Conservation (phyloP, 2,797 vertebrate species). For the Steatocranus sp. region DNA sequence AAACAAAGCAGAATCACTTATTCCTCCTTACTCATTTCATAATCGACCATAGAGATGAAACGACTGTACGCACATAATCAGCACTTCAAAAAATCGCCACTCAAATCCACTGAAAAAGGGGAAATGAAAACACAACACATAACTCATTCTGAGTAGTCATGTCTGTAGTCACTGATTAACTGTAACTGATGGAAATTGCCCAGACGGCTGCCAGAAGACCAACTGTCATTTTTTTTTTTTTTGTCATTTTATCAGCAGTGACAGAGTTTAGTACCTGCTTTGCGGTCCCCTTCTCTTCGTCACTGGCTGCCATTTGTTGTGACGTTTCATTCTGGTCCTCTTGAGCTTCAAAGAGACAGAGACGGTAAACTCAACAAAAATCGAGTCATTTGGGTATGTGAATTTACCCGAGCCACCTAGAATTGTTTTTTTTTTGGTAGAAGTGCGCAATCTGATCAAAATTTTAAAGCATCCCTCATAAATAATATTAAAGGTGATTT, state of each 20-base stretch:
- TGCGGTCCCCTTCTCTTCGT: slow-evolving; percentile 35
- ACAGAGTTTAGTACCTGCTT: slow-evolving; percentile 58
- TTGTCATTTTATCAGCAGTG: neutral
- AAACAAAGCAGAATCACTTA: slow-evolving; percentile 13
- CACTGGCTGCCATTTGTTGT: slow-evolving; percentile 31
- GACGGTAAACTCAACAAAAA: neutral
- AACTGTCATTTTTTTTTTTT: slow-evolving; percentile 11
- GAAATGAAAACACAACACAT: slow-evolving; percentile 55
- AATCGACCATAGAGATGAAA: slow-evolving; percentile 22
- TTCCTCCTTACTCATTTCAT: slow-evolving; percentile 50
- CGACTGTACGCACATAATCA: slow-evolving; percentile 12
- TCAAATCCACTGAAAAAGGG: slow-evolving; percentile 56
- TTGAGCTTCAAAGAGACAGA: slow-evolving; percentile 47
- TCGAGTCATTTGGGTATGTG: neutral
- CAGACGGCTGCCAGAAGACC: neutral
- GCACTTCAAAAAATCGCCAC: neutral
- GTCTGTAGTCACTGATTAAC: slow-evolving; percentile 52
- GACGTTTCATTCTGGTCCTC: slow-evolving; percentile 57
- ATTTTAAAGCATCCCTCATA: neutral
- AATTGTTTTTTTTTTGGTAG: neutral
- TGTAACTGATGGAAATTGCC: slow-evolving; percentile 49
- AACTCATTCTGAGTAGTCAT: slow-evolving; percentile 32
- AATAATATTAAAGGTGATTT: neutral
- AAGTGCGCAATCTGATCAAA: neutral
- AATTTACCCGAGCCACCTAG: neutral